These are phyloP conservation scores for Eupithecia subfuscata DNA, from an alignment of 2,888 invertebrate genomes.

Conservation along the genomic window DNA sequence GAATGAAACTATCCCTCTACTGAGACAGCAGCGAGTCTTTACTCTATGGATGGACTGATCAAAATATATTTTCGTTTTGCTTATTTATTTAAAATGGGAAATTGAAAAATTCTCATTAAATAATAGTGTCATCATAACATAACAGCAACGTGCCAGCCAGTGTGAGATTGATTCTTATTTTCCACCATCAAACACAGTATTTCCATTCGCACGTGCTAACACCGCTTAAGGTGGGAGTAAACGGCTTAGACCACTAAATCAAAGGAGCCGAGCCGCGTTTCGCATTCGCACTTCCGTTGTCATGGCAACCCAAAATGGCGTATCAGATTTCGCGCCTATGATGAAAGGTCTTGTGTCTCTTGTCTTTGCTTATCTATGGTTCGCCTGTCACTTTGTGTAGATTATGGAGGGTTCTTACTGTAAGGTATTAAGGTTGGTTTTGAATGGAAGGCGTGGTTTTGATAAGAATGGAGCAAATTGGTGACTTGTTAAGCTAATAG, in stretches of 20 bases:
- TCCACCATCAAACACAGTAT: constrained; percentile 30
- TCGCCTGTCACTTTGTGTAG: constrained; percentile 29
- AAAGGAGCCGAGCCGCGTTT: constrained; percentile 63
- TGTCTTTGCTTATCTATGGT: constrained; percentile 38
- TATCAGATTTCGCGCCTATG: constrained; percentile 72
- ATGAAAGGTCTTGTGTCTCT: constrained; percentile 51
- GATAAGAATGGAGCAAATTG: constrained; percentile 26
- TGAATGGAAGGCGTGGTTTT: constrained; percentile 34
- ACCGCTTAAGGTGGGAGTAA: too few relatives aligned
- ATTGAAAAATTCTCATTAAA: neutral
- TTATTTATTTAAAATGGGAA: too few relatives aligned
- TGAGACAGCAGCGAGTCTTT: too few relatives aligned
- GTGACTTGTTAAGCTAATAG: constrained; percentile 28
- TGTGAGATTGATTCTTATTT: constrained; percentile 11
- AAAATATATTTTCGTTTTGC: neutral
- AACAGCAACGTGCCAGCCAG: neutral
- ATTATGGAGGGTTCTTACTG: neutral
- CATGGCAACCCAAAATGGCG: constrained; percentile 64
- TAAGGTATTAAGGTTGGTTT: constrained; percentile 20
- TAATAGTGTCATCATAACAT: neutral
- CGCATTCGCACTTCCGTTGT: constrained; percentile 65
- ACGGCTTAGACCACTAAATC: constrained; percentile 62
- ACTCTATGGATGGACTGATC: neutral
- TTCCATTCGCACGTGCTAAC: constrained; percentile 36
- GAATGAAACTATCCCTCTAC: too few relatives aligned